Base-by-base conservation (phyloP, 2,888 invertebrate genomes). In the Poecilobothrus nobilitatus region DNA sequence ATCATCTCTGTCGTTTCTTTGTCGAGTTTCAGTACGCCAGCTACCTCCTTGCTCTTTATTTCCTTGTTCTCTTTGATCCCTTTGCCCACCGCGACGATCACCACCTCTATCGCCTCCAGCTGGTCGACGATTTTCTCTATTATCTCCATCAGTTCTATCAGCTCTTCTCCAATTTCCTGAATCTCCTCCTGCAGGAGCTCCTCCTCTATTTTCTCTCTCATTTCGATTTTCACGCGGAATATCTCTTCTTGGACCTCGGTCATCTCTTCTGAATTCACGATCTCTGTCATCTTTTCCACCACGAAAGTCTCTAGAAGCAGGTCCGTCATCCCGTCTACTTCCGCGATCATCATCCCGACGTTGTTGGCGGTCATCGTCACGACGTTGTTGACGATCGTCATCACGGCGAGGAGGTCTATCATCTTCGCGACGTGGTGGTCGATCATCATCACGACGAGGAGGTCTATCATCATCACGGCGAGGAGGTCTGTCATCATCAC, bases 81-180 rank as follows among this genome's bases (percentile, higher is more conserved):
- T 71, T 8, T 77, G 76, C n/a, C 78, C 73, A 37, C 20, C 65
- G 1, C 65, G 65, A 21, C 74, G 72, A 20, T 75, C 76, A 69
- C 63, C 63, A 76, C 80, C 78, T 9, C 83, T 82, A 73, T n/a
- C 79, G 71, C 22, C 82, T 73, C 82, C 82, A 81, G 4, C 78
- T 74, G 44, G 2, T 77, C 15, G 71, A 68, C 66, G 67, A 72
- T 73, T 68, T 73, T 71, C 9, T 70, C 72, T 37, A 69, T 27
- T 21, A 41, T 65, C 66, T 63, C n/a, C 21, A 34, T 65, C 65
- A 61, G 20, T 18, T 66, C 61, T 22, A 61, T 68, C 8, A 22
- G 4, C 37, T 66, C 65, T 64, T 64, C 68, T 67, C 68, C 70
- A 68, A 44, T 68, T 67, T 27, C 68, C 68, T 12, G 71, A 70